phyloP scores from a whole-genome alignment of 2,113 vertebrate genomes.

The Tiliqua scincoides region DNA sequence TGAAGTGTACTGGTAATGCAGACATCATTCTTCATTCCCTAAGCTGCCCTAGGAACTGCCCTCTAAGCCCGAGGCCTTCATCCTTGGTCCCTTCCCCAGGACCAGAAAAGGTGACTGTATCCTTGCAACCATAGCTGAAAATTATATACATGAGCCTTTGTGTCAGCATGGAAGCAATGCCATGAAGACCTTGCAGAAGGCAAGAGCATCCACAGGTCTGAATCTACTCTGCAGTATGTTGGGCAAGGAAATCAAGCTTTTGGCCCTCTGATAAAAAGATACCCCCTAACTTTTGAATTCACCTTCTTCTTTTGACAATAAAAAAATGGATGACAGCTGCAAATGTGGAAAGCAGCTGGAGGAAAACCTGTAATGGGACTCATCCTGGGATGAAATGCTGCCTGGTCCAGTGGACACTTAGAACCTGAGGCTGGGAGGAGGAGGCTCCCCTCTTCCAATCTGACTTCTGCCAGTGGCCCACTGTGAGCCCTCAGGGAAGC shows the following conservation, averaged over 20 bases:
- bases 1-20: no score
- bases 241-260: neutral
- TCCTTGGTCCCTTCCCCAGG: no score
- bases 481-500: conserved; percentile 50
- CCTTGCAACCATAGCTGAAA: neutral
- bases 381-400: neutral
- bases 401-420: conserved; percentile 2
- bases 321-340: neutral
- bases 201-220: neutral
- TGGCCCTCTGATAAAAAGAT: neutral
- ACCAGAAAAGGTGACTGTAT: neutral
- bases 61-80: no score
- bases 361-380: neutral
- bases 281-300: neutral
- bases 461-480: conserved; percentile 37
- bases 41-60: no score
- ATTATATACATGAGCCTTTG: neutral
- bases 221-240: neutral
- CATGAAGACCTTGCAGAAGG: neutral
- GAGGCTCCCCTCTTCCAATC: conserved; percentile 7
- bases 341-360: neutral
- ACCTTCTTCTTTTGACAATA: neutral
- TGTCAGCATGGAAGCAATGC: neutral
- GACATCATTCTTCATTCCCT: no score
- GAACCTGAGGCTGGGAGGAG: neutral